Conservation (phyloP, 2,797 vertebrate species). For the Hozukius guyotensis region DNA sequence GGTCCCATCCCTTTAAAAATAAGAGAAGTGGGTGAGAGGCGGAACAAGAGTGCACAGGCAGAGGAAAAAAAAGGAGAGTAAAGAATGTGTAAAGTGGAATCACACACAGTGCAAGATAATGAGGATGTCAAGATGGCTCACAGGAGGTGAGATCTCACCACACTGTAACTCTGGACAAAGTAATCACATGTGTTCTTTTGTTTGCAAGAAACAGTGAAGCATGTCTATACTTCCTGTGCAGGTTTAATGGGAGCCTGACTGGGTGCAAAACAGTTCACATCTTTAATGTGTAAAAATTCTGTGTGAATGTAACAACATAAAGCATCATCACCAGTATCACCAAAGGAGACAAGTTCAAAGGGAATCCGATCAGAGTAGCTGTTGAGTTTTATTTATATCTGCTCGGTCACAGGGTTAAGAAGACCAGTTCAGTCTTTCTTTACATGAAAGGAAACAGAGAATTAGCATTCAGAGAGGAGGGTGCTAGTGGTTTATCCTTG, state of each 20-base stretch:
- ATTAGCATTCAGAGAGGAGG: conserved; percentile 51
- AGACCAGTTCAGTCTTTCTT: conserved; percentile 25
- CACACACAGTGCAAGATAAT: conserved; percentile 33
- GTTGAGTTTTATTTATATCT: conserved; percentile 42
- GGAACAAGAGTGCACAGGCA: neutral
- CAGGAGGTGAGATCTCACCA: conserved; percentile 33
- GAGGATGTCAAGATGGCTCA: conserved; percentile 36
- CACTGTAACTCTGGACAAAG: neutral
- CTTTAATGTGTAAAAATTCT: neutral
- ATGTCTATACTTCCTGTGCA: neutral
- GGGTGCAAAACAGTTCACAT: neutral
- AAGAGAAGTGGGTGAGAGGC: neutral
- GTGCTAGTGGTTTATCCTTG: conserved; percentile 15
- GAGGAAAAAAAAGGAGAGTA: neutral
- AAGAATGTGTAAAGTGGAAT: conserved; percentile 20
- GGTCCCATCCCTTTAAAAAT: conserved; percentile 11
- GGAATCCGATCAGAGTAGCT: conserved; percentile 30
- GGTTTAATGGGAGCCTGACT: neutral
- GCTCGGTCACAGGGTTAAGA: conserved; percentile 43
- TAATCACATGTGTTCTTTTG: neutral
- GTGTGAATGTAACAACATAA: neutral
- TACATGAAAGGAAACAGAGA: conserved; percentile 47
- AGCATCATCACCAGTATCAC: conserved; percentile 7
- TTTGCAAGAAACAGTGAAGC: neutral
- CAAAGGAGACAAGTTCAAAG: conserved; percentile 47